Base-by-base conservation (phyloP, 2,888 invertebrate species). In the Habroteleia sp. region DNA sequence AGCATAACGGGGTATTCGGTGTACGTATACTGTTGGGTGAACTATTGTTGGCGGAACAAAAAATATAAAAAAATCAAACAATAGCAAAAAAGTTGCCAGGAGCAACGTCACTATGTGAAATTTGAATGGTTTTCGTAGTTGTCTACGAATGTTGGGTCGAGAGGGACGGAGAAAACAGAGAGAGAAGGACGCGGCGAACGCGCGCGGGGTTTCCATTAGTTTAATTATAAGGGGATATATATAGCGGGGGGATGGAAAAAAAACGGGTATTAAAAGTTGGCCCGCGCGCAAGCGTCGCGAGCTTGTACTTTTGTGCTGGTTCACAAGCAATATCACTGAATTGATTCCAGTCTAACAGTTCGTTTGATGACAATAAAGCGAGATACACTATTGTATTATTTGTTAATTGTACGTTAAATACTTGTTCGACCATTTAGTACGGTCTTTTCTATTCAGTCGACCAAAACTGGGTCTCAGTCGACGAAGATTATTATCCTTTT, bases 161-260 rank as follows among this genome's bases (percentile, higher is more conserved):
- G 27, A 20, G n/a, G 33, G 14, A 7, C 5, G 35, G 20, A n/a
- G 1, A 17, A 3, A 33, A 20, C 11, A 3, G 17, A 6, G 33
- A 1, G 76, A 77, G 72, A 56, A 39, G 60, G 65, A 46, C 3
- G 20, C 6, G 4, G 27, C 41, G 33, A 31, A 17, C 25, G 37
- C 27, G 60, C 73, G 76, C 77, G 35, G 77, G 35, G 52, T 65
- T 82, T 83, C 84, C 84, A 86, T 85, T 86, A 85, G 78, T 84
- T 85, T 83, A 82, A 85, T 85, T 85, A 84, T 80, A 68, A 74
- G 41, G 63, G 66, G 52, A 50, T 46, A 71, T 72, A 72, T 72
- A 77, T 72, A 13, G 10, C 20, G 16, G 44, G 29, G 41, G 23
- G 8, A 27, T 29, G 35, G 31, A 58, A 54, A 58, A 63, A 65